Evolutionary conservation across 2,797 vertebrate genomes (phyloP).

Genomic region (Mormyrops attenuatus): DNA sequence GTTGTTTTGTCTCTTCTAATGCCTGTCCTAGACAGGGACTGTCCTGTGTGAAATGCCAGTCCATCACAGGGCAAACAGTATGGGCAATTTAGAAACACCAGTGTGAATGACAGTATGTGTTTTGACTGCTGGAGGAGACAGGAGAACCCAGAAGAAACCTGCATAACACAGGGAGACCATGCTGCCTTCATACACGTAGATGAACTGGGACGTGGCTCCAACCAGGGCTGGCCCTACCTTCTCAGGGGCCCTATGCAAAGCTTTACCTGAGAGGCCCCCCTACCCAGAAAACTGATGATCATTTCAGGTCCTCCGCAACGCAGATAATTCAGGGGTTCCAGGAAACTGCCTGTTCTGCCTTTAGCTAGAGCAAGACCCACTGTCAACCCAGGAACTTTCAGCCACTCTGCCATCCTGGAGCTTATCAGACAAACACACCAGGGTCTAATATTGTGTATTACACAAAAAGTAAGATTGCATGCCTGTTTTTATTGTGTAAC

Average conservation of each 20-base stretch:
- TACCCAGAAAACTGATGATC: not conserved
- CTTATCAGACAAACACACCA: not conserved
- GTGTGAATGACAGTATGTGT: not conserved
- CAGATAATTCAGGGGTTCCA: not conserved
- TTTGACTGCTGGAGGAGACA: not conserved
- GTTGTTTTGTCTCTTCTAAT: not conserved
- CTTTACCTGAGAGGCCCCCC: not conserved
- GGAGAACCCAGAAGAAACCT: not conserved
- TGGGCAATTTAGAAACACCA: not conserved
- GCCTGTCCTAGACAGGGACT: not conserved
- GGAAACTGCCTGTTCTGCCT: not conserved
- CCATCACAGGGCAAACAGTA: not conserved
- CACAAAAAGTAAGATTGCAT: not conserved
- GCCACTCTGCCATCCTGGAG: not conserved
- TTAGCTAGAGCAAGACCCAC: not conserved
- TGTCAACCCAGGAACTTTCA: not conserved
- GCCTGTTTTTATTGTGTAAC: not conserved
- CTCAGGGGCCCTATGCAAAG: not conserved
- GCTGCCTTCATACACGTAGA: not conserved
- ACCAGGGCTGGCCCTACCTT: not conserved
- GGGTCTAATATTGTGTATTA: not conserved
- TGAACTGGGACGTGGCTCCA: not conserved
- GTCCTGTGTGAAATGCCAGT: not conserved
- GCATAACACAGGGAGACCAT: not conserved
- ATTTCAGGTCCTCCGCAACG: not conserved